Conservation (phyloP, 2,888 invertebrate species). For the Panorpa germanica region DNA sequence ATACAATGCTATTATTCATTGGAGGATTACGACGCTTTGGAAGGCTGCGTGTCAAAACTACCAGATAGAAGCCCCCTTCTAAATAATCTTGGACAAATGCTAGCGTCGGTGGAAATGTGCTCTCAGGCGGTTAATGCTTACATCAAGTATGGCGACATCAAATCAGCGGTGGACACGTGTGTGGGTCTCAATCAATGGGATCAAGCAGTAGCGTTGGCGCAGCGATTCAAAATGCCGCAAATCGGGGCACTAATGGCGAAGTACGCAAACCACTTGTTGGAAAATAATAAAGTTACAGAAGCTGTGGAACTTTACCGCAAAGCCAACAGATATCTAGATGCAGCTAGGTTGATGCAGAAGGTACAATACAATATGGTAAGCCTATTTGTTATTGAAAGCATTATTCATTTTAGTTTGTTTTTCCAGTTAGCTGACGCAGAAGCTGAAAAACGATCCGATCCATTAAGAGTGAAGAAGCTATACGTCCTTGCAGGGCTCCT, state of each 20-base stretch:
- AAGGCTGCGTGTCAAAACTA: conserved; percentile 56
- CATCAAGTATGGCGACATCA: conserved; percentile 55
- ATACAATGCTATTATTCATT: conserved; percentile 80
- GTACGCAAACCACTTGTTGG: conserved; percentile 60
- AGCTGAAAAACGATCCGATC: conserved; percentile 44
- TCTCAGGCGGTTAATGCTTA: conserved; percentile 63
- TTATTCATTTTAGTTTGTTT: too few relatives aligned
- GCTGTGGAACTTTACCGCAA: conserved; percentile 52
- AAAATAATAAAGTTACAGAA: conserved; percentile 54
- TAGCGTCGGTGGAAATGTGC: conserved; percentile 55
- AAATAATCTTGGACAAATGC: conserved; percentile 56
- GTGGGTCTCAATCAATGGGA: conserved; percentile 78
- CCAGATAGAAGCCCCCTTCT: conserved; percentile 61
- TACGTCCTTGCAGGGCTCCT: conserved; percentile 79
- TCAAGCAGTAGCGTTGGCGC: conserved; percentile 62
- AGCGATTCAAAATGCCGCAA: conserved; percentile 54
- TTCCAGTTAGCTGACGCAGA: conserved; percentile 71
- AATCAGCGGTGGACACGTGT: conserved; percentile 65
- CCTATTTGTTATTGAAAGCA: too few relatives aligned
- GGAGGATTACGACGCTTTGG: conserved; percentile 75
- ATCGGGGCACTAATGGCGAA: conserved; percentile 55
- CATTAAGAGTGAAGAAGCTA: conserved; percentile 72
- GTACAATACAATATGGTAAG: too few relatives aligned
- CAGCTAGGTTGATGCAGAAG: conserved; percentile 21
- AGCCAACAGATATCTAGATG: conserved; percentile 22